Base-by-base conservation (phyloP, 2,888 invertebrate genomes). In the Clanis bilineata region DNA sequence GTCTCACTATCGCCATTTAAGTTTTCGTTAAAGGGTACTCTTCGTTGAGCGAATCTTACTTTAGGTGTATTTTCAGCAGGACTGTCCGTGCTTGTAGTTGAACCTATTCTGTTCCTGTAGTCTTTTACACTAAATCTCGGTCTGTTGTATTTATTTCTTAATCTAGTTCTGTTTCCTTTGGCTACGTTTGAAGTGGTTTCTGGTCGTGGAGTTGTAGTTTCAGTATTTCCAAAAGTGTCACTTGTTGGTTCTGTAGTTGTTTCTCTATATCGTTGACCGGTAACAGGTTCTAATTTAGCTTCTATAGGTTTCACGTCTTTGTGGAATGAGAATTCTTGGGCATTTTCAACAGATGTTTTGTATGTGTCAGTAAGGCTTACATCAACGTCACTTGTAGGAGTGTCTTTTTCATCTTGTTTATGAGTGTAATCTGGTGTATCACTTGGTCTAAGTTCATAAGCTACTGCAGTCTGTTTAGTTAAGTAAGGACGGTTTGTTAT, bases 71-170 rank as follows among this genome's bases (percentile, higher is more conserved):
- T 76, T 65, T 84, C 87, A 10, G 64, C 63, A 0, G 86, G 69
- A 63, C 81, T 86, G 64, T 92, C 92, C 18, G 90, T 88, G 56
- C 86, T 86, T 6, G 93, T 93, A 0, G 94, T 93, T 0, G 93
- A 93, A 69, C 93, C 94, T 56, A 95, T 79, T 63, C 95, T 89
- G 68, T 93, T 95, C 74, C 94, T 94, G 77, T 96, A 96, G 66
- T 96, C 96, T 81, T 96, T 96, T 3, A 96, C 94, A 74, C 96
- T 96, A 79, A 96, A 96, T 66, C 95, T 90, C 1, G 96, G 96
- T 57, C 96, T 88, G 56, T 94, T 95, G 64, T 91, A 94, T 78
- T 94, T 95, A 69, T 88, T 93, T 63, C 90, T 93, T 38, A 80
- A 77, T 76, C 85, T 85, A 9, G 86, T 88, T 57, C 89, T 78